Base-by-base conservation (phyloP, 2,888 invertebrate genomes). In the Erebia ligea region DNA sequence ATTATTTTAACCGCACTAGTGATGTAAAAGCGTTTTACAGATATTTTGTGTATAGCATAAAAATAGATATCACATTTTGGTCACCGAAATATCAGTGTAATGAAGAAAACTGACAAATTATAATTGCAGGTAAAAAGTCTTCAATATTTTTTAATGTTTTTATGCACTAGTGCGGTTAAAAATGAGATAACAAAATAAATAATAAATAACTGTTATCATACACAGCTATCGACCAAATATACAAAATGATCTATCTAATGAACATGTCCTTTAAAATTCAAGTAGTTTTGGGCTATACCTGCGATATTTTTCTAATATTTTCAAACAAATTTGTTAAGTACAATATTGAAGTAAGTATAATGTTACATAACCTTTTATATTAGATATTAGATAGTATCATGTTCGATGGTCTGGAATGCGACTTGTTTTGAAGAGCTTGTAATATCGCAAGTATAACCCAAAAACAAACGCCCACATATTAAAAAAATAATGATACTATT, bases 171-270 rank as follows among this genome's bases (percentile, higher is more conserved):
- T 48, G 56, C 67, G 58, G 67, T 67, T 48, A 67, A 67, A 48
- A 57, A 34, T 50, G 8, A 17, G 17, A 13, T 25, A 45, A 58
- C 13, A 56, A 57, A 34, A 21, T 13, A 10, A 67, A 67, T 34
- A 8, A 58, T 17, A 67, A 25, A 25, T 8, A 21, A 57, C 45
- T 54, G 21, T 52, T 62, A 48, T 57, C n/a, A 54, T 34, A 64
- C 42, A 63, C 52, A 64, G n/a, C 64, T 58, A 50, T 48, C 67
- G 58, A 57, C 57, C 62, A 73, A 76, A 70, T 73, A 69, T 71
- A 69, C 70, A 70, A 69, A 74, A 73, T 71, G 67, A 72, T 67
- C 71, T 72, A 75, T 74, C 71, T 76, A 72, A 68, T 68, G 58
- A 59, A 71, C 50, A 54, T 68, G 58, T 69, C 64, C 58, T 69